phyloP scores from a whole-genome alignment of 1,140 invertebrate species.

The Heliothis subflexa region DNA sequence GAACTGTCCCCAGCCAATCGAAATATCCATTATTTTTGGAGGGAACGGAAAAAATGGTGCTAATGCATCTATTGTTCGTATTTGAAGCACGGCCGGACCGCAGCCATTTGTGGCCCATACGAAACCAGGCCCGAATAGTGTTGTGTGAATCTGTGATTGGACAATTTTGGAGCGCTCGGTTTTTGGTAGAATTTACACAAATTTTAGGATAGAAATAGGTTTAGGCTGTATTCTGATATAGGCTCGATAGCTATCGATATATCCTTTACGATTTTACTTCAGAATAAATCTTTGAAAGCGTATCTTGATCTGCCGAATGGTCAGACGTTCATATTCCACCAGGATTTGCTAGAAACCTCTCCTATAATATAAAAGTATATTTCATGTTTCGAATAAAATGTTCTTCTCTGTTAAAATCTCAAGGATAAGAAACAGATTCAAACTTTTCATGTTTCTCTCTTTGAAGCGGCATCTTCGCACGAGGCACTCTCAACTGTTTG shows the following conservation, averaged over 20 bases:
- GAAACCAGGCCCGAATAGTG: conserved; percentile 15
- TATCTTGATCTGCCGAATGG: too few relatives aligned
- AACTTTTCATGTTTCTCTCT: not conserved
- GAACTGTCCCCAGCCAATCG: conserved; percentile 41
- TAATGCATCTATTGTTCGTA: conserved; percentile 56
- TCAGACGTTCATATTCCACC: too few relatives aligned
- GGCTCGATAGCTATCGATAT: not conserved
- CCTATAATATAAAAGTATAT: too few relatives aligned
- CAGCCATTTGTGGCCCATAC: conserved; percentile 32
- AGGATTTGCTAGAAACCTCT: too few relatives aligned
- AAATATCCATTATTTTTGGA: conserved; percentile 48
- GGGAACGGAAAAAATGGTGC: conserved; percentile 45
- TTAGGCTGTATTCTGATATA: not conserved
- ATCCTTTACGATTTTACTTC: not conserved
- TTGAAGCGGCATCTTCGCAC: not conserved
- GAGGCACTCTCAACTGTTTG: not conserved
- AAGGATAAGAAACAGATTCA: too few relatives aligned
- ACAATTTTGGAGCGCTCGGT: conserved; percentile 27
- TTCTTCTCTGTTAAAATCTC: too few relatives aligned
- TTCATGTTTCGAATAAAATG: too few relatives aligned
- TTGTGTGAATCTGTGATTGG: conserved; percentile 23
- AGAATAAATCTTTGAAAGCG: too few relatives aligned
- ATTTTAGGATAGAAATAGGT: conserved; percentile 12
- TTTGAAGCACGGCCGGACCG: conserved; percentile 34
- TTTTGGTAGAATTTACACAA: not conserved